A percentile compares a stretch with the other conserved stretches of the same genome.
Evolutionary conservation across 1,140 invertebrate species (phyloP).

Genomic region (Drosophila lowei): DNA sequence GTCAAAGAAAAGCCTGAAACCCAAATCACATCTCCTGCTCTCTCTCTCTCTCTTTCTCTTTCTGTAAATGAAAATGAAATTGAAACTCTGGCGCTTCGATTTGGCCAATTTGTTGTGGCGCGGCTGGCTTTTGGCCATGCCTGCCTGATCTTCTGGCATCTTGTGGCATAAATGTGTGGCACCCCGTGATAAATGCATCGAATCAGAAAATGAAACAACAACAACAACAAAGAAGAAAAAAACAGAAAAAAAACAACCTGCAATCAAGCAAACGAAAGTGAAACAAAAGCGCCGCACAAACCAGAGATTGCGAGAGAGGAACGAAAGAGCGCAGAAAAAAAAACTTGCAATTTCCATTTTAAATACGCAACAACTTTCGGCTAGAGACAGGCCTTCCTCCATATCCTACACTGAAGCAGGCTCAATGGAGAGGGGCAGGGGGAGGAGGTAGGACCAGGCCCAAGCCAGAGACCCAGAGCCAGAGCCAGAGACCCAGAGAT

Average conservation of each 20-base stretch:
- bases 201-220: conserved; percentile 26
- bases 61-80: conserved; percentile 63
- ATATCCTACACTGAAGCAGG: conserved; percentile 18
- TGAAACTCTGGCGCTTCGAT: conserved; percentile 52
- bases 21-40: conserved; percentile 10
- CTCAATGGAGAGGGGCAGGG: conserved; percentile 26
- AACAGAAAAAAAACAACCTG: conserved; percentile 67
- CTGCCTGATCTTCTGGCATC: conserved; percentile 44
- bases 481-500: not conserved
- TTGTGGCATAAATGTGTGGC: conserved; percentile 72
- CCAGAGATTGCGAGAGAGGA: conserved; percentile 16
- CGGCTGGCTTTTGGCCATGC: conserved; percentile 24
- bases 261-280: conserved; percentile 81
- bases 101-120: conserved; percentile 21
- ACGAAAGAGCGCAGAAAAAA: conserved; percentile 33
- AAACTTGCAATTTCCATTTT: conserved; percentile 82
- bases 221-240: conserved; percentile 23
- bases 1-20: not conserved
- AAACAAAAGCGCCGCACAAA: conserved; percentile 71
- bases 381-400: conserved; percentile 64
- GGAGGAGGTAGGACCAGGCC: conserved; percentile 22
- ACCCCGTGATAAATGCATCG: conserved; percentile 73
- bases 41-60: not conserved
- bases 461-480: conserved; percentile 3
- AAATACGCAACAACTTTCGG: conserved; percentile 80